phyloP scores from a whole-genome alignment of 2,888 invertebrate species.

The Stenodema calcarata region DNA sequence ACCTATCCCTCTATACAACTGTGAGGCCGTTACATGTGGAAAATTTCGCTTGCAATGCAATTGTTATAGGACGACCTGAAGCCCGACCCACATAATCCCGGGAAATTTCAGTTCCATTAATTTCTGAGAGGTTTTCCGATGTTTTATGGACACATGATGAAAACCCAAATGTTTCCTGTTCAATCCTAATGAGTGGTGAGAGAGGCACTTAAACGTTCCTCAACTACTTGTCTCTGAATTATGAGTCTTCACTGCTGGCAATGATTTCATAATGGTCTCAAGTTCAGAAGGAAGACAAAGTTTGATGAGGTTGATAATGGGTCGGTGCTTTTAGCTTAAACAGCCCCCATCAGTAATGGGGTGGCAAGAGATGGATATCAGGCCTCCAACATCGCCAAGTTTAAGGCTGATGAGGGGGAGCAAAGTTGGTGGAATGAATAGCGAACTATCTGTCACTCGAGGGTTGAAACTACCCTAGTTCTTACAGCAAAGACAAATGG shows the following conservation, averaged over 20 bases:
- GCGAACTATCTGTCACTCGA: not conserved
- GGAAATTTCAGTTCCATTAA: no score
- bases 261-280: not conserved
- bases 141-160: no score
- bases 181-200: no score
- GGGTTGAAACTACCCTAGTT: not conserved
- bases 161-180: no score
- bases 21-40: no score
- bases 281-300: not conserved
- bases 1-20: no score
- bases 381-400: not conserved
- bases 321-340: not conserved
- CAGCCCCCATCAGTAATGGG: not conserved
- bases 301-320: not conserved
- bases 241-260: not conserved
- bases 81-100: no score
- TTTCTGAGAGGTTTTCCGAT: no score
- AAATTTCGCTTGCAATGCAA: no score
- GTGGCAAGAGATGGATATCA: not conserved
- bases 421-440: conserved; percentile 1
- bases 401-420: not conserved
- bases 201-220: no score
- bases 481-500: not conserved
- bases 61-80: no score
- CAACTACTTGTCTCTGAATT: no score